Base-by-base conservation (phyloP, 1,140 invertebrate species). In the Drosophila lowei region DNA sequence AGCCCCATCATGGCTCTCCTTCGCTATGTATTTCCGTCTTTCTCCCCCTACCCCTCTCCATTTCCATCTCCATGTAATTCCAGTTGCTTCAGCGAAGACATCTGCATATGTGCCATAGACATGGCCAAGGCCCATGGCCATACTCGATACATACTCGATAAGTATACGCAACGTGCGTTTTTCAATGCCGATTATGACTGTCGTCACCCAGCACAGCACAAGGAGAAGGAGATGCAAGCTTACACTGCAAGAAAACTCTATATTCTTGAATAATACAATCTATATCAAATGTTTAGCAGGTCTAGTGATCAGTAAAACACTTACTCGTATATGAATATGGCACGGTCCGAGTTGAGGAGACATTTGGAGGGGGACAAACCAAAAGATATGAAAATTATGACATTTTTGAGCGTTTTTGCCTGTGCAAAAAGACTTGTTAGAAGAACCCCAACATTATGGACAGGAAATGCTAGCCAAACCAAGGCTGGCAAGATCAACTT, bases 101-200 rank as follows among this genome's bases (percentile, higher is more conserved):
- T 56, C 23, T 56, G 42, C 54, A 56, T 56, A 63, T 66, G 58
- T 25, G 4, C 23, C 46, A 23, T 30, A 30, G 38, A 43, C 41
- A 61, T 13, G 23, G 23, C 23, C 5, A 25, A 25, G 23, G 50
- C 50, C 56, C 42, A 47, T 56, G 25, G 38, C 55, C 42, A 41
- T 62, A 72, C 67, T 46, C 44, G 16, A 46, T 56, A 6, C 34
- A 41, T 16, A 71, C 41, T 54, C 59, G 48, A 73, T 73, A 73
- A 73, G 60, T 44, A 58, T 74, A 74, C 61, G 72, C 71, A 62
- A 52, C 63, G 61, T 80, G 77, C 81, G 70, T 85, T 85, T 84
- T 72, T 86, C 80, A 84, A 55, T 73, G 81, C 56, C 81, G 72
- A 80, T 86, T 84, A 86, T 84, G 72, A 84, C 77, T 86, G 81